Base-by-base conservation (phyloP, 2,888 invertebrate genomes). In the Liodrosophila aerea region DNA sequence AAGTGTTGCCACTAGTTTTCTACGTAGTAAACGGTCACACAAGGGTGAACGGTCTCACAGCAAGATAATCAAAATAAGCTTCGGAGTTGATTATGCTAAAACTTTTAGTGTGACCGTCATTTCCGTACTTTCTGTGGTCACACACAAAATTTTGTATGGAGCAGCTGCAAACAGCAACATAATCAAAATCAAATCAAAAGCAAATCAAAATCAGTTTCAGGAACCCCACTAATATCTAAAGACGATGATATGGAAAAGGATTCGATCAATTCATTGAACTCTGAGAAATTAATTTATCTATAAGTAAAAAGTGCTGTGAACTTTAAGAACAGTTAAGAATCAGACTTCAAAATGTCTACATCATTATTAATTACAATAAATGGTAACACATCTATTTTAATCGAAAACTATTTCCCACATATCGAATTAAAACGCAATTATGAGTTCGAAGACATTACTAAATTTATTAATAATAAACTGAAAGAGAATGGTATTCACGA, bases 171-270 rank as follows among this genome's bases (percentile, higher is more conserved):
- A n/a, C n/a, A n/a, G n/a, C n/a, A n/a, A n/a, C n/a, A n/a, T n/a
- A n/a, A n/a, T n/a, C n/a, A n/a, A n/a, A n/a, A n/a, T n/a, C n/a
- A n/a, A n/a, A n/a, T n/a, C n/a, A n/a, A n/a, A n/a, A n/a, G n/a
- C n/a, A n/a, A n/a, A n/a, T n/a, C n/a, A n/a, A n/a, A n/a, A n/a
- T n/a, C n/a, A n/a, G n/a, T n/a, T n/a, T n/a, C n/a, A n/a, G n/a
- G n/a, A n/a, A n/a, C n/a, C n/a, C n/a, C n/a, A n/a, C n/a, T 30
- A 8, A 43, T 31, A 30, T 30, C 5, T 13, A 44, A 44, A 44
- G 44, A 44, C 15, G 31, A 16, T 44, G 30, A 16, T 2, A 30
- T 43, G 29, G 29, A 43, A 11, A 11, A 27, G 29, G 30, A 29
- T 29, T 22, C 5, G 22, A 22, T 44, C n/a, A 15, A 18, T 44